Evolutionary conservation across 2,113 vertebrate species (phyloP), one percentile per base, ranked within the genome.

Genomic region (Hippocampus mohnikei): DNA sequence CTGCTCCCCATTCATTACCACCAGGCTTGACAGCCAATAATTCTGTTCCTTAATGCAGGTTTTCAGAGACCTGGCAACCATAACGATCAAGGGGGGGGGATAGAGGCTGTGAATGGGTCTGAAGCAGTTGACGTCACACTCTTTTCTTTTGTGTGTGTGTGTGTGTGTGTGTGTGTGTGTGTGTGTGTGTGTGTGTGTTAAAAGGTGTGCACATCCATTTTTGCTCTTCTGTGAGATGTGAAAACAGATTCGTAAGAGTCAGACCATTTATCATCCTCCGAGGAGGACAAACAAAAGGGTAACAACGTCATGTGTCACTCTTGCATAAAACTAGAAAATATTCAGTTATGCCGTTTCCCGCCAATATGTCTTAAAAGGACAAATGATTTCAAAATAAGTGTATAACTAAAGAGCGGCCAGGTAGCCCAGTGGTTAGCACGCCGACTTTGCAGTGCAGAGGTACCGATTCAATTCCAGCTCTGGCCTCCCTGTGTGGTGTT

Each of bases 91-190:
- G 68, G 67, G 5, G 69, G 52, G 55, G 46, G 75, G 66, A 68
- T 75, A 59, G 70, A 74, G 71, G 58, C 68, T 84, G 63, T 81
- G 83, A 88, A 83, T 87, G 75, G 78, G 71, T 71, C 67, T 70
- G 61, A 66, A 71, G 46, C 69, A 66, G 80, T 86, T 91, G 89
- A 89, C 88, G 84, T 90, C 88, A 84, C 56, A 37, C 67, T 71
- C 75, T 70, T 67, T 74, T 79, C 79, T 48, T 78, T 33, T 44
- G 58, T 46, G 60, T 67, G 62, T 70, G 72, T 59, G 65, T 68
- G 67, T 81, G 29, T 33, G 29, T 33, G 29, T 33, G 29, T 33
- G 29, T 33, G 29, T 33, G 29, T 4, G 29, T 29, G 29, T 3
- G 29, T 29, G 29, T 3, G 29, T 44, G 58, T 46, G 65, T 67